phyloP scores from a whole-genome alignment of 2,797 vertebrate genomes.

The Cirrhinus mrigala region DNA sequence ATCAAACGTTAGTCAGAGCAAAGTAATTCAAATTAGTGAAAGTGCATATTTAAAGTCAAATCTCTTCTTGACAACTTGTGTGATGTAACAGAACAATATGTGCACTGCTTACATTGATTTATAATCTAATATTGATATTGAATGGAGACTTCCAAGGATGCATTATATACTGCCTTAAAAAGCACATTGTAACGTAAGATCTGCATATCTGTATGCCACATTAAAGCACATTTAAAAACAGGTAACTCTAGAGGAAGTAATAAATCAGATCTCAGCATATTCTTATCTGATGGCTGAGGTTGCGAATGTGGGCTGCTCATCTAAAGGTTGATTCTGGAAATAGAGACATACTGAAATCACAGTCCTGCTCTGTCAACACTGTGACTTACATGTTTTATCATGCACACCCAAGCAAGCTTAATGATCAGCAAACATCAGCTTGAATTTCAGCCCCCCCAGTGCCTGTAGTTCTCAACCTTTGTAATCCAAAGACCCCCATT shows the following conservation, averaged over 20 bases:
- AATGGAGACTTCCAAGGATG: neutral
- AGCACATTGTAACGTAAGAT: neutral
- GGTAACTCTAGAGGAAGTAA: neutral
- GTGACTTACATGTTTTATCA: neutral
- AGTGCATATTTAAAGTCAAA: neutral
- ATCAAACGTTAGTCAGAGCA: neutral
- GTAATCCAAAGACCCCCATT: slow-evolving; percentile 1
- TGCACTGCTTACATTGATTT: neutral
- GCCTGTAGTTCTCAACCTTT: slow-evolving; percentile 1
- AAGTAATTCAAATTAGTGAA: neutral
- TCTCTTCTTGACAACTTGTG: neutral
- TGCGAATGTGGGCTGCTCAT: neutral
- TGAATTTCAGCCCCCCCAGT: neutral
- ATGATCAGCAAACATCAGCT: slow-evolving; percentile 13
- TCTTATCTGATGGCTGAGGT: slow-evolving; percentile 1
- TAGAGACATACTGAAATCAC: neutral
- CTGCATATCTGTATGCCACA: neutral
- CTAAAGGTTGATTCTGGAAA: neutral
- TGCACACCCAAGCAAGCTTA: slow-evolving; percentile 7
- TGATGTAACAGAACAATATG: neutral
- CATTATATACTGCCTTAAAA: neutral
- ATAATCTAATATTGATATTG: neutral
- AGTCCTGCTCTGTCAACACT: neutral
- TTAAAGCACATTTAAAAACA: neutral
- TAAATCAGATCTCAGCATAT: neutral